A percentile compares a stretch with the other conserved stretches of the same genome.
phyloP scores from a whole-genome alignment of 2,797 vertebrate genomes.

The Mormyrus hasselquistii region DNA sequence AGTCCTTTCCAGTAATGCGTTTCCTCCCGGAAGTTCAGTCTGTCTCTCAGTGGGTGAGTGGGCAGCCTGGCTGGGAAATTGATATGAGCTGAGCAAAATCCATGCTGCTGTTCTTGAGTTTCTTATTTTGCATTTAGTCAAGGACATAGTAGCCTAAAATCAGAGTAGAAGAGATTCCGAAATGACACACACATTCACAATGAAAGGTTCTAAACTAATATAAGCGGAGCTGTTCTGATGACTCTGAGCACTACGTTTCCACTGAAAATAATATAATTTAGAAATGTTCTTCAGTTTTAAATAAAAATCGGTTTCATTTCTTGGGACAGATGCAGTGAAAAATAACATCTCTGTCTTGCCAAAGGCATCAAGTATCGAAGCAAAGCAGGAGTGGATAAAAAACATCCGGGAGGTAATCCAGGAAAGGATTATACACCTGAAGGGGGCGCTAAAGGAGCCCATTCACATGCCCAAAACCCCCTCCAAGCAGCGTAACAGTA shows the following conservation, averaged over 20 bases:
- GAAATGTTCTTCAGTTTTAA: neutral
- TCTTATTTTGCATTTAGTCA: neutral
- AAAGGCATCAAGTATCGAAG: slow-evolving; percentile 85
- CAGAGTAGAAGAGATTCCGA: neutral
- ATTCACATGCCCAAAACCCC: slow-evolving; percentile 96
- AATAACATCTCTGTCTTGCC: neutral
- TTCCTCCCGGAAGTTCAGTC: neutral
- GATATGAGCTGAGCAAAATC: neutral
- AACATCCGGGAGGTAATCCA: slow-evolving; percentile 96
- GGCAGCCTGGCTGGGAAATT: neutral
- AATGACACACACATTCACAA: neutral
- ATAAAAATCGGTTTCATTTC: neutral
- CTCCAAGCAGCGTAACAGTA: slow-evolving; percentile 87
- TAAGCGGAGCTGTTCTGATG: neutral
- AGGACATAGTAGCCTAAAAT: neutral
- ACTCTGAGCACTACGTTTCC: neutral
- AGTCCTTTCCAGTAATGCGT: neutral
- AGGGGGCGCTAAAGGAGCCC: slow-evolving; percentile 91
- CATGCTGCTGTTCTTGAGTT: neutral
- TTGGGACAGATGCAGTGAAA: neutral
- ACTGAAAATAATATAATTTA: neutral
- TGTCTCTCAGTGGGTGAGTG: neutral
- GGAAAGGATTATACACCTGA: slow-evolving; percentile 90
- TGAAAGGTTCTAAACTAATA: neutral
- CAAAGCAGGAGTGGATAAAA: slow-evolving; percentile 98